A percentile compares a stretch with the other conserved stretches of the same genome.
Conservation (phyloP, 2,797 vertebrate genomes). For the Cryptoblepharus egeriae region DNA sequence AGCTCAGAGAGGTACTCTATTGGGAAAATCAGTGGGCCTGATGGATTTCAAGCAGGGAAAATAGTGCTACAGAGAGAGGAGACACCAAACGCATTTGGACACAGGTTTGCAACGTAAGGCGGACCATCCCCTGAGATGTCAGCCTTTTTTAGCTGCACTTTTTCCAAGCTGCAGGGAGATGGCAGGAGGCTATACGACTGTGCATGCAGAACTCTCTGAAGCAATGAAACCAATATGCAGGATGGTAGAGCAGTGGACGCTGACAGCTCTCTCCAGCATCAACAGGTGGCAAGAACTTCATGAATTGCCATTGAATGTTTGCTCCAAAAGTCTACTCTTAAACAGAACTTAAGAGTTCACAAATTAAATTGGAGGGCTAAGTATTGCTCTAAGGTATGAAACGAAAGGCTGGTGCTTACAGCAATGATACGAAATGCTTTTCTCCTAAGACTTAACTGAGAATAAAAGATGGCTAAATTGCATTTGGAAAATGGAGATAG, state of each 20-base stretch:
- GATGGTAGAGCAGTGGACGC: not conserved
- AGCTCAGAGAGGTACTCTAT: not conserved
- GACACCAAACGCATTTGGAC: not conserved
- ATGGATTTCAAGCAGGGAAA: constrained; percentile 16
- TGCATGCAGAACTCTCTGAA: not conserved
- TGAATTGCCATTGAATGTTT: not conserved
- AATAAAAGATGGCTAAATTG: not conserved
- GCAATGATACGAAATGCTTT: too few species aligned
- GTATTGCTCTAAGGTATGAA: not conserved
- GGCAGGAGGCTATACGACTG: not conserved
- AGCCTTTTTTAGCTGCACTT: constrained; percentile 2
- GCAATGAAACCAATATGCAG: not conserved
- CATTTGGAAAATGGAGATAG: not conserved
- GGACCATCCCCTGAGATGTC: not conserved
- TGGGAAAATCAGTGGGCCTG: not conserved
- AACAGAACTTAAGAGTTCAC: not conserved
- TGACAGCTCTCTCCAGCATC: not conserved
- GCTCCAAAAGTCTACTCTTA: not conserved
- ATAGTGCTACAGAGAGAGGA: not conserved
- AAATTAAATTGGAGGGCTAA: not conserved
- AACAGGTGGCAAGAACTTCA: not conserved
- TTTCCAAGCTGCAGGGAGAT: not conserved
- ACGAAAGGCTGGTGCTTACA: too few species aligned
- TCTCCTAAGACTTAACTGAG: too few species aligned
- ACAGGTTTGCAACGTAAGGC: not conserved